These are phyloP conservation scores for Fulmarus glacialis DNA, from an alignment of 2,113 vertebrate species.

Conservation along the genomic window DNA sequence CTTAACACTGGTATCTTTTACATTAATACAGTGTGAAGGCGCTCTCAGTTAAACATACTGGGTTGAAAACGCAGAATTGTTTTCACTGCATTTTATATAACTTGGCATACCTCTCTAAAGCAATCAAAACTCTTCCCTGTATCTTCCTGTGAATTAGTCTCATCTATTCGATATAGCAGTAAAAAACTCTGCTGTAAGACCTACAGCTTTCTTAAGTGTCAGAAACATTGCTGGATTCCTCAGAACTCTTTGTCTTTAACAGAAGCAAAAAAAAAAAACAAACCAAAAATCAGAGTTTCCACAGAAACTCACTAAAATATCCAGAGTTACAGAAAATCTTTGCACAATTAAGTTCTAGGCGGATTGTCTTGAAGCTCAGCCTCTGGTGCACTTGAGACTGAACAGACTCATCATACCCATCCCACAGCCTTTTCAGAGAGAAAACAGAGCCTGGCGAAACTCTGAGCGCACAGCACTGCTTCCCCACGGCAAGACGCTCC, in stretches of 20 bases:
- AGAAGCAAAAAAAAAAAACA: background rate
- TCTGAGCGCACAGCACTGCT: accelerated
- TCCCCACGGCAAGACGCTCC: background rate
- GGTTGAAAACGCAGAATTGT: background rate
- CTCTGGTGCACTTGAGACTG: background rate
- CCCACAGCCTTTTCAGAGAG: background rate
- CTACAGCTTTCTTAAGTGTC: background rate
- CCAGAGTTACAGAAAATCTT: background rate
- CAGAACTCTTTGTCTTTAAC: background rate
- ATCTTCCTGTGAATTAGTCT: background rate
- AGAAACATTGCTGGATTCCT: background rate
- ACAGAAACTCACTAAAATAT: background rate
- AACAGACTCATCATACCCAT: background rate
- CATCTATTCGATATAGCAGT: accelerated
- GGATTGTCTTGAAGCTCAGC: background rate
- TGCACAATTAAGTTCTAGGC: background rate
- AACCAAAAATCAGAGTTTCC: background rate
- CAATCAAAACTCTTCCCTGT: background rate
- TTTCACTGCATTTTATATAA: background rate
- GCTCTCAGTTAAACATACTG: background rate
- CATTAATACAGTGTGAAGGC: background rate
- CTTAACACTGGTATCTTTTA: background rate
- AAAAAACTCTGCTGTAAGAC: background rate
- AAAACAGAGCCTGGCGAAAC: background rate
- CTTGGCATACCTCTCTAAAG: background rate